A percentile compares a stretch with the other conserved stretches of the same genome.
Conservation (phyloP, 1,140 invertebrate species). For the Hesperophylax magnus region DNA sequence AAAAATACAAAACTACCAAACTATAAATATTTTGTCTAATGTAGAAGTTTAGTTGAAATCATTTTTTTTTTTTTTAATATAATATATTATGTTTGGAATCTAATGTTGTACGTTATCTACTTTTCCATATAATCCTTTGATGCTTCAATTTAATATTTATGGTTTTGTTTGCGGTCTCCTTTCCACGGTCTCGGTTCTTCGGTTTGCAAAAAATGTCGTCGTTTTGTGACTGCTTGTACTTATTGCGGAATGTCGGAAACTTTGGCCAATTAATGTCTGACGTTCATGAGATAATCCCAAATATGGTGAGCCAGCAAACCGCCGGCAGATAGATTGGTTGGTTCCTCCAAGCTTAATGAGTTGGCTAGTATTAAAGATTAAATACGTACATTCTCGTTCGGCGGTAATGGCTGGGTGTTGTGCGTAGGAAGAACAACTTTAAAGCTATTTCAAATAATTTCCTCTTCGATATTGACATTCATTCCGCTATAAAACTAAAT, state of each 20-base stretch:
- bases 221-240: background rate
- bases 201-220: slow-evolving; percentile 14
- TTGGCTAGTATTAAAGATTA: slow-evolving; percentile 7
- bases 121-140: too few relatives aligned
- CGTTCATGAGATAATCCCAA: slow-evolving; percentile 27
- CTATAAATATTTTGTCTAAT: too few relatives aligned
- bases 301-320: background rate
- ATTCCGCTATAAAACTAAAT: too few relatives aligned
- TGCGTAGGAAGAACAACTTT: slow-evolving; percentile 16
- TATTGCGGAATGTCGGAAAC: slow-evolving; percentile 26
- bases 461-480: slow-evolving; percentile 8
- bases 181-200: too few relatives aligned
- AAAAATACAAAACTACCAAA: too few relatives aligned
- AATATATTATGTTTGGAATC: too few relatives aligned
- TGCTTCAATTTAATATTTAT: too few relatives aligned
- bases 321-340: background rate
- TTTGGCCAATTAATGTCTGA: slow-evolving; percentile 10
- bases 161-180: too few relatives aligned
- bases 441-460: slow-evolving; percentile 5
- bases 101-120: too few relatives aligned
- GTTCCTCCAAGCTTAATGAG: background rate
- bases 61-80: too few relatives aligned
- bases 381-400: background rate
- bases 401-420: background rate
- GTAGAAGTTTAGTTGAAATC: too few relatives aligned